Evolutionary conservation across 2,797 vertebrate species (phyloP).

Genomic region (Coendou prehensilis): DNA sequence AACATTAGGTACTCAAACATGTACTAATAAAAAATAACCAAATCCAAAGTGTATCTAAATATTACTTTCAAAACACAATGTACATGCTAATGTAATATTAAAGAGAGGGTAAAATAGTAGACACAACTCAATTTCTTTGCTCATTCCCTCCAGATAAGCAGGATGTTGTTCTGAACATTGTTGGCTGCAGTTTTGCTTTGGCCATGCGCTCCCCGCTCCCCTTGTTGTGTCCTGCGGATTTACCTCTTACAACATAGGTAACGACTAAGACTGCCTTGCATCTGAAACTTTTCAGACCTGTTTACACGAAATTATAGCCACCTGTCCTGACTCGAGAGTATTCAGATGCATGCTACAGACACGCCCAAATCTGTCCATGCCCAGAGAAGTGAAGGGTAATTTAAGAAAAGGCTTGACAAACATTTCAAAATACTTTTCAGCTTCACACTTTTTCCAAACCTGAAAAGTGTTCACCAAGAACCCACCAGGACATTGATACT

Average conservation of each 20-base stretch:
- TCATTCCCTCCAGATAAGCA: not conserved
- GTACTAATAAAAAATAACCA: not conserved
- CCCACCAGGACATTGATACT: not conserved
- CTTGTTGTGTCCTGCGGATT: not conserved
- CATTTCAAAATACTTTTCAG: conserved; percentile 64
- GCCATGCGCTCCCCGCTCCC: not conserved
- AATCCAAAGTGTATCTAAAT: not conserved
- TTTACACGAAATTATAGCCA: conserved; percentile 46
- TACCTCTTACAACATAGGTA: not conserved
- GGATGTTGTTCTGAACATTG: not conserved
- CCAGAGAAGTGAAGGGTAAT: not conserved
- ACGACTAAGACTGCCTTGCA: not conserved
- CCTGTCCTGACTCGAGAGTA: not conserved
- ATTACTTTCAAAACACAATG: not conserved
- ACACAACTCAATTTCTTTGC: not conserved
- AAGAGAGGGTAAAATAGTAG: conserved; percentile 34
- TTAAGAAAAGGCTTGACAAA: conserved; percentile 56
- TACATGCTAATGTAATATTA: not conserved
- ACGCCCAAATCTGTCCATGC: not conserved
- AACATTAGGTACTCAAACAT: not conserved
- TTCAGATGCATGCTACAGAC: not conserved
- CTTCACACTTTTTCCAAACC: not conserved
- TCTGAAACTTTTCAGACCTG: not conserved
- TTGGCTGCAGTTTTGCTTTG: not conserved
- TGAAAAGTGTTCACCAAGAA: not conserved